Base-by-base conservation (phyloP, 2,113 vertebrate genomes). In the Myotis yumanensis region DNA sequence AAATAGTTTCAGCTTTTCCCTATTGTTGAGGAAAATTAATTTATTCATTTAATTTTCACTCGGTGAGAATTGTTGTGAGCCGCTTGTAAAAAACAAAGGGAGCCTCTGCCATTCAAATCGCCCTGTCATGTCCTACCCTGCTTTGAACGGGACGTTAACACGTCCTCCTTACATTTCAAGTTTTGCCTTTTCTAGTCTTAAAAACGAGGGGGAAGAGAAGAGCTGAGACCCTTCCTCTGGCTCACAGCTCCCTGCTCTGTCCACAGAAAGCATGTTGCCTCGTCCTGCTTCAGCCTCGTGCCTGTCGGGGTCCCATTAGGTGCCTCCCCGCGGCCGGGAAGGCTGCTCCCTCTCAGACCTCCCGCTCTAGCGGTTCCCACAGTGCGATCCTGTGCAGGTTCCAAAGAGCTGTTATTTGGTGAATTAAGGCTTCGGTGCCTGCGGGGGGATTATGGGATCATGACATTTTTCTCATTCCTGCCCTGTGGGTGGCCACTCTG, bases 151-250 rank as follows among this genome's bases (percentile, higher is more conserved):
- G 54, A 22, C 28, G 30, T 86, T 3, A 30, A 54, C 43, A 54
- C 88, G 84, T 28, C n/a, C 16, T 22, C 32, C 83, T 80, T 91
- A 48, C 15, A 43, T 94, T 92, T 95, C 71, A 66, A 46, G 22
- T 11, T 48, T 82, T 52, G 75, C 11, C 18, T 43, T 66, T 94
- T 94, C 77, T 79, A 96, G 94, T 96, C 73, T 66, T 52, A 87
- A 92, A 89, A 52, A 77, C 46, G 86, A 96, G 97, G 83, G 48
- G 80, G 62, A 62, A 37, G n/a, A 52, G 3, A 48, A 16, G 51
- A 54, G 46, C 46, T 52, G 86, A 95, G 83, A 76, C 59, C 51
- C 5, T 18, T n/a, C 84, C 95, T 95, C 37, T 5, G 35, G 46
- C 46, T 11, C 46, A 46, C 46, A 46, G 46, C 46, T 46, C 46